These are phyloP conservation scores for Amblyornis subalaris DNA, from an alignment of 2,113 vertebrate genomes.

Conservation along the genomic window DNA sequence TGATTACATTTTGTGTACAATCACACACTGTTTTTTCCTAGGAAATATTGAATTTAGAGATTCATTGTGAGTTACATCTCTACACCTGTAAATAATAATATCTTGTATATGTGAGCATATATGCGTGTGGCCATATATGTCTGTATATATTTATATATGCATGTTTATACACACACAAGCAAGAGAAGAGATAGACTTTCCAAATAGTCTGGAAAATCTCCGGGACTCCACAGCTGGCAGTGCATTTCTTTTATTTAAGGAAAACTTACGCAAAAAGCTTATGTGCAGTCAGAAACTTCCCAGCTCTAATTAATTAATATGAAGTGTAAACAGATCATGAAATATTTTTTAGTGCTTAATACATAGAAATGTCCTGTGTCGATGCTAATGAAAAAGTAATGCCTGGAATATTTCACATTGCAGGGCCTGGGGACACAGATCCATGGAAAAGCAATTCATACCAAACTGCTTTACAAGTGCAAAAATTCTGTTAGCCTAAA, in stretches of 20 bases:
- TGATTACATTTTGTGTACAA: not conserved
- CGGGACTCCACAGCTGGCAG: not conserved
- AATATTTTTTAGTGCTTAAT: slow-evolving; percentile 54
- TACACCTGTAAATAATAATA: slow-evolving; percentile 18
- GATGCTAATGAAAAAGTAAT: slow-evolving; percentile 58
- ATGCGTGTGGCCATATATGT: not conserved
- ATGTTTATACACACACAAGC: not conserved
- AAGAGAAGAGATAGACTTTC: not conserved
- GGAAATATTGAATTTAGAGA: not conserved
- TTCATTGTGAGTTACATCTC: not conserved
- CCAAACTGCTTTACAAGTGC: slow-evolving; percentile 63
- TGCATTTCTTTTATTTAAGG: slow-evolving; percentile 37
- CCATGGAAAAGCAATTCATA: slow-evolving; percentile 57
- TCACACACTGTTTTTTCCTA: not conserved
- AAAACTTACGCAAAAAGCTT: not conserved
- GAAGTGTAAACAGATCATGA: slow-evolving; percentile 47
- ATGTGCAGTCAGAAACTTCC: slow-evolving; percentile 32
- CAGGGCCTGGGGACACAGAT: slow-evolving; percentile 47
- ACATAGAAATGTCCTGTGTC: slow-evolving; percentile 13
- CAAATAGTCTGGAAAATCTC: slow-evolving; percentile 26
- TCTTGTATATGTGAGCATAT: not conserved
- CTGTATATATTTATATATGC: not conserved
- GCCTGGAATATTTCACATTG: slow-evolving; percentile 39
- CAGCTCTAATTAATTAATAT: slow-evolving; percentile 30
- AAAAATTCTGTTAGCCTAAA: slow-evolving; percentile 63